These are phyloP conservation scores for Ptilorrhoa leucosticta DNA, from an alignment of 2,113 vertebrate species.

Conservation along the genomic window DNA sequence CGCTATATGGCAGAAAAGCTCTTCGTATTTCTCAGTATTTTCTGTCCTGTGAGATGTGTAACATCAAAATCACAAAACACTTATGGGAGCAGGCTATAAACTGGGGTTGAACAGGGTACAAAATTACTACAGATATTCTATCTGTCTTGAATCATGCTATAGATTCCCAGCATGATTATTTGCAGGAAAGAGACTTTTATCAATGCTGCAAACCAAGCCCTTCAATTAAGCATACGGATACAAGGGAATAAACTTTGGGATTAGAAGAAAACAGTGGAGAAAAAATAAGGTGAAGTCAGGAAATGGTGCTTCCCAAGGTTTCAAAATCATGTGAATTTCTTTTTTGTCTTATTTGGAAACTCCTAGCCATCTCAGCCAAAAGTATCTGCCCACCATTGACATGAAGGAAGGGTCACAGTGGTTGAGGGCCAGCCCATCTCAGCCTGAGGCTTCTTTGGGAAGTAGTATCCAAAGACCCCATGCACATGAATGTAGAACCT, in stretches of 20 bases:
- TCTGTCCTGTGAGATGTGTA: background rate
- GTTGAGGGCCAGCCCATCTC: background rate
- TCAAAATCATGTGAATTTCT: background rate
- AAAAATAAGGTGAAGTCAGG: background rate
- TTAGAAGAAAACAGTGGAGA: background rate
- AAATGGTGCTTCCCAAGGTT: background rate
- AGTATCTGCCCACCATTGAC: fast-evolving
- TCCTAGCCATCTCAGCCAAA: background rate
- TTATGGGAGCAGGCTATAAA: background rate
- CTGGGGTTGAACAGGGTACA: background rate
- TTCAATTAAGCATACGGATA: background rate
- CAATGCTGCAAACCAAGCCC: background rate
- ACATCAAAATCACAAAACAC: background rate
- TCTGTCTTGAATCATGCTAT: background rate
- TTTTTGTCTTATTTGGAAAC: background rate
- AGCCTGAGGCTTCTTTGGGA: background rate
- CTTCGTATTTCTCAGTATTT: background rate
- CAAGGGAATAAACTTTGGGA: background rate
- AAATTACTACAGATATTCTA: background rate
- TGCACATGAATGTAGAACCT: background rate
- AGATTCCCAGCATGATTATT: background rate
- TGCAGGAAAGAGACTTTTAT: background rate
- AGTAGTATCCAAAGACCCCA: fast-evolving
- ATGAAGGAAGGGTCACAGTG: fast-evolving
- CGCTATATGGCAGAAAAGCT: background rate